Conservation (phyloP, 2,888 invertebrate genomes). For the Sericinus montela region DNA sequence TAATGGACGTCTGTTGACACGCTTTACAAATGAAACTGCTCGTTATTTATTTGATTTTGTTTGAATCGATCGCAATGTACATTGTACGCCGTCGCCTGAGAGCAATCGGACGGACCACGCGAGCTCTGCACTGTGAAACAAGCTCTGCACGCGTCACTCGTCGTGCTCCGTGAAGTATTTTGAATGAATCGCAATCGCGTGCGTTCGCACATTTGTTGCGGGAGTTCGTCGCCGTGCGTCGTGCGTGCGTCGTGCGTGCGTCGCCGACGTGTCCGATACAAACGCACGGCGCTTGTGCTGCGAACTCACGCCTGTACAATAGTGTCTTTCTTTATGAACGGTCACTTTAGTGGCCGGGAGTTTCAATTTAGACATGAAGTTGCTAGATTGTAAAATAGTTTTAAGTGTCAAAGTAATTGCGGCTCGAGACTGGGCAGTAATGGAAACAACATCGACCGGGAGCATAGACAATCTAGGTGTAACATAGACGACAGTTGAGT, state of each 20-base stretch:
- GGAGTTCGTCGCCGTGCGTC: background rate
- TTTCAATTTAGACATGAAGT: slow-evolving; percentile 18
- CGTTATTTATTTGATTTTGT: background rate
- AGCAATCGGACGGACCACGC: too few relatives aligned
- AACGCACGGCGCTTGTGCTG: background rate
- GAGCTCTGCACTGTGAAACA: too few relatives aligned
- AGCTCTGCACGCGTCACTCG: background rate
- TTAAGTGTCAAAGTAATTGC: slow-evolving; percentile 10
- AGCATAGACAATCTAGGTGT: slow-evolving; percentile 19
- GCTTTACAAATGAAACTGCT: background rate
- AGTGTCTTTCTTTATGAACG: slow-evolving; percentile 6
- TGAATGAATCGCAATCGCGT: background rate
- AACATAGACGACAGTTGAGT: slow-evolving; percentile 33
- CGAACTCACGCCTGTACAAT: slow-evolving; percentile 7
- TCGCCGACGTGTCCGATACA: slow-evolving; percentile 2
- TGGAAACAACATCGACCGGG: slow-evolving; percentile 14
- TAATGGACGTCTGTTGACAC: too few relatives aligned
- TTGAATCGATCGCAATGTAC: background rate
- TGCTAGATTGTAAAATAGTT: slow-evolving; percentile 23
- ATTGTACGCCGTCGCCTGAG: background rate
- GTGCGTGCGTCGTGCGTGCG: too few relatives aligned
- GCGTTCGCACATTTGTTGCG: background rate
- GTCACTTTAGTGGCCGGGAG: slow-evolving; percentile 9
- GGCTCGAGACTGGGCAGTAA: slow-evolving; percentile 7
- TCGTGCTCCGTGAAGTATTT: background rate